Percentiles rank a stretch among this genome's conserved stretches.
phyloP scores from a whole-genome alignment of 2,888 invertebrate genomes.

The Himalopsyche tibetana region DNA sequence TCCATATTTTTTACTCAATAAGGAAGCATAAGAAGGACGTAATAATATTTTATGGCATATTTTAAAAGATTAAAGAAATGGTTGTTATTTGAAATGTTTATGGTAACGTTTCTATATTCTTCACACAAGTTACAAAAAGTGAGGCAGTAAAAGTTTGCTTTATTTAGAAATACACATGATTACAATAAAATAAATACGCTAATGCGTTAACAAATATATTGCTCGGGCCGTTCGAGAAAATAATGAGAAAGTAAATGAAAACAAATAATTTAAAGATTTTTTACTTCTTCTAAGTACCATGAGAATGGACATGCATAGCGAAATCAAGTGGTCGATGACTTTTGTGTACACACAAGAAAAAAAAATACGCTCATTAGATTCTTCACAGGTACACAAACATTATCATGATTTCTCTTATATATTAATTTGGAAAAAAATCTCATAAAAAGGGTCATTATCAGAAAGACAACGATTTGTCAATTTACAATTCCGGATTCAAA shows the following conservation, averaged over 20 bases:
- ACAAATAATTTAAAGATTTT: background rate
- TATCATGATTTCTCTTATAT: background rate
- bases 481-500: background rate
- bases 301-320: background rate
- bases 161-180: no score
- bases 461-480: slow-evolving; percentile 10
- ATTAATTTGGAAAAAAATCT: background rate
- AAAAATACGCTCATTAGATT: background rate
- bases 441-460: background rate
- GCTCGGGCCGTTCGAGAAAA: no score
- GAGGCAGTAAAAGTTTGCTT: no score
- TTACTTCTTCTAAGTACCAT: background rate
- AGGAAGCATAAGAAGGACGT: no score
- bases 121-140: no score
- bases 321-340: slow-evolving; percentile 26
- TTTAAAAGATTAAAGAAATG: no score
- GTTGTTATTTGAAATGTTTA: no score
- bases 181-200: no score
- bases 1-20: no score
- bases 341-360: background rate
- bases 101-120: no score
- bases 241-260: background rate
- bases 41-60: no score
- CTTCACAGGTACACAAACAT: background rate
- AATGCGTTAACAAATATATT: no score